Base-by-base conservation (phyloP, 2,888 invertebrate genomes). In the Ditula angustiorana region DNA sequence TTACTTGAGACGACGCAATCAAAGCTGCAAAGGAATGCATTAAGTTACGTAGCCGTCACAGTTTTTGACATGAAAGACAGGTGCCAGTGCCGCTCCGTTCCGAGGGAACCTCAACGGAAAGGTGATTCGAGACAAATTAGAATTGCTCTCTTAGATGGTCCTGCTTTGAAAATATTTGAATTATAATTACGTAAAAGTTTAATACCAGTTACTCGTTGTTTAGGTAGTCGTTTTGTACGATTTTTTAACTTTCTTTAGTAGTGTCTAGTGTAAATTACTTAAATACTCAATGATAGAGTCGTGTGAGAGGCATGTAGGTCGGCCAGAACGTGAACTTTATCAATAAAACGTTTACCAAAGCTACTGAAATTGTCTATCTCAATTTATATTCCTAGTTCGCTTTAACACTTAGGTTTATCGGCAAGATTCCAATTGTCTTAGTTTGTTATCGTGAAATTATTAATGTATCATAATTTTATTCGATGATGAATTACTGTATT, bases 311-410 rank as follows among this genome's bases (percentile, higher is more conserved):
- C 41, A 41, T 41, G n/a, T 19, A 41, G 19, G 41, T 24, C 62
- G 66, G 57, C 62, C 65, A 70, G 61, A 69, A 70, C 73, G 71
- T 75, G 76, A 74, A 75, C 74, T 71, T 71, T 73, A 76, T 80
- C 75, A 79, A 80, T 78, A 77, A 76, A 80, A 83, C 88, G 79
- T 86, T 88, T 87, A 88, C 92, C 92, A 92, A 92, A 92, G 92
- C 85, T 88, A 87, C 86, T 88, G 90, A 90, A 90, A 88, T 89
- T 88, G 87, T 86, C 88, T 91, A 90, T 90, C 90, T 92, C 90
- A 90, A 86, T 85, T 81, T 84, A 83, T 91, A 92, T 92, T 92
- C 92, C 91, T 92, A 92, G 89, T 88, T 89, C 87, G 91, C 91
- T 92, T 91, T 91, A 91, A 87, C 86, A 83, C 75, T 85, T 92